Evolutionary conservation across 2,797 vertebrate species (phyloP), one percentile per base, ranked within the genome.

Genomic region (Neosilurus hyrtlii): DNA sequence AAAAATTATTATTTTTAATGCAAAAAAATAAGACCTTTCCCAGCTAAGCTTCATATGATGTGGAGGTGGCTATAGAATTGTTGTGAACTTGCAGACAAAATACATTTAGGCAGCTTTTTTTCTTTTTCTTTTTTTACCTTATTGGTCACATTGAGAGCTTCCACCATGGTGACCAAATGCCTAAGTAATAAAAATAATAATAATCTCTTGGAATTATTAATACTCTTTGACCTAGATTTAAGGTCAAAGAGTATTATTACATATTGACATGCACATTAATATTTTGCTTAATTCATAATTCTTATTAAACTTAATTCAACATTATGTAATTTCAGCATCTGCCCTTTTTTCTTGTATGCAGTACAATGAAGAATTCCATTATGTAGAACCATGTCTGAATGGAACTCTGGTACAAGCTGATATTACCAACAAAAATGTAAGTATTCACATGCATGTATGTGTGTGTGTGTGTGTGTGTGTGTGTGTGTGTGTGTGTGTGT

Each of bases 331-430:
- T 12, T 43, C 10, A 43, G 6, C 3, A 30, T 26, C n/a, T 24
- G 51, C 6, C 16, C 56, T 37, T 1, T 51, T 72, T 86, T 81
- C 1, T 83, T 88, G 89, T 84, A 8, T 88, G 90, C 90, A 99
- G 98, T 99, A 98, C 91, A 99, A 98, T 54, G 96, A 98, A 91
- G 95, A 97, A 71, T 89, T 99, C 76, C 97, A 96, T 90, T 99
- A 99, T 0, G 97, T 99, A 86, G 97, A 99, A 83, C 95, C 97
- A 0, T 99, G 98, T 86, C 90, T 99, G 84, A 99, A 99, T 78
- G 96, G 96, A 90, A 98, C 97, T 0, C 91, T 99, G 92, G 97
- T 99, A 83, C 98, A 99, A 92, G 98, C 98, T 5, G 97, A 99
- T 85, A 92, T 97, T 89, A 95, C 96, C 88, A 99, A 99, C 93